phyloP scores from a whole-genome alignment of 2,113 vertebrate genomes.

The Panthera tigris region DNA sequence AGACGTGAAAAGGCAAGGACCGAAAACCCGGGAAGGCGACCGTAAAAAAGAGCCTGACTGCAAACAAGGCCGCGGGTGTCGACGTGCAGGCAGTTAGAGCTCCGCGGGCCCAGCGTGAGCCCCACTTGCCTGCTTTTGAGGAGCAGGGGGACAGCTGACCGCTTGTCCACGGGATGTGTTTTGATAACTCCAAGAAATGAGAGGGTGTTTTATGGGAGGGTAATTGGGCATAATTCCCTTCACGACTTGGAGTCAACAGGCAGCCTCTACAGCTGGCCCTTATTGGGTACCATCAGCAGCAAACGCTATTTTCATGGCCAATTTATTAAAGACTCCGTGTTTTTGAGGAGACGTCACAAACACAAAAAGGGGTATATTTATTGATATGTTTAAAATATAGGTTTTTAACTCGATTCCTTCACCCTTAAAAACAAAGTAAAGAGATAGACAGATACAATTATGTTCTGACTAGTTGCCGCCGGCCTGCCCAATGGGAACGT shows the following conservation, averaged over 20 bases:
- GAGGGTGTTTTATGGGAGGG: slow-evolving; percentile 59
- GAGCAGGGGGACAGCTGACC: slow-evolving; percentile 44
- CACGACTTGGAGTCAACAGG: slow-evolving; percentile 31
- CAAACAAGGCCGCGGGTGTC: neutral
- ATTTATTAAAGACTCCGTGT: slow-evolving; percentile 36
- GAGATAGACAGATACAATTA: slow-evolving; percentile 84
- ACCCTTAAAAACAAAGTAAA: slow-evolving; percentile 80
- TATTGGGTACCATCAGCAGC: neutral
- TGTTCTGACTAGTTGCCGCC: slow-evolving; percentile 80
- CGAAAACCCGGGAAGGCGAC: neutral
- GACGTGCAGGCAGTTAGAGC: rapidly evolving
- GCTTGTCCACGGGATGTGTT: slow-evolving; percentile 46
- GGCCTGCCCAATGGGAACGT: slow-evolving; percentile 83
- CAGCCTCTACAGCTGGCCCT: slow-evolving; percentile 55
- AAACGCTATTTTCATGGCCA: slow-evolving; percentile 52
- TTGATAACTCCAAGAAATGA: slow-evolving; percentile 53
- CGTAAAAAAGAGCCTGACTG: neutral
- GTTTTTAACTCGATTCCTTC: slow-evolving; percentile 80
- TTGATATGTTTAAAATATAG: slow-evolving; percentile 79
- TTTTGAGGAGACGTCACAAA: slow-evolving; percentile 62
- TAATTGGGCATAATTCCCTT: slow-evolving; percentile 61
- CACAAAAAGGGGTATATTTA: slow-evolving; percentile 78
- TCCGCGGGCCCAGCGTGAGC: rapidly evolving
- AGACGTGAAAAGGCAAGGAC: neutral
- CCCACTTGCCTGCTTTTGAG: neutral